Evolutionary conservation across 2,888 invertebrate species (phyloP).

Genomic region (Fissipunctia ypsillon): DNA sequence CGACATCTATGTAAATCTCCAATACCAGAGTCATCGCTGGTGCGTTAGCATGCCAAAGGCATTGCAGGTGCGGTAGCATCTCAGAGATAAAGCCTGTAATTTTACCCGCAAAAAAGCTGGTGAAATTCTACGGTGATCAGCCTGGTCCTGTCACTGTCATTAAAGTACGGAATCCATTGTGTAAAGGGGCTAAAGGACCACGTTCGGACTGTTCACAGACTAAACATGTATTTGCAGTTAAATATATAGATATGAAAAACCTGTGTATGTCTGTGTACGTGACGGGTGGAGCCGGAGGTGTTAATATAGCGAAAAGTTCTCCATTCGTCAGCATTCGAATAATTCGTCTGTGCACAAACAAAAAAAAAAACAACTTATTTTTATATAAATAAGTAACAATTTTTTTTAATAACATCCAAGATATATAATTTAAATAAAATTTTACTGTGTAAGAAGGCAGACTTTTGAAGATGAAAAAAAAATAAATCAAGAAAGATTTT

Average conservation of each 20-base stretch:
- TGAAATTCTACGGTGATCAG: conserved; percentile 11
- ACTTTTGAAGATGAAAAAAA: no score
- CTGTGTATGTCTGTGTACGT: conserved; percentile 76
- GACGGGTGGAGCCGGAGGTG: conserved; percentile 78
- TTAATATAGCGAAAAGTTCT: conserved; percentile 75
- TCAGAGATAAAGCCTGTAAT: no score
- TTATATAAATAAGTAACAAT: conserved; percentile 11
- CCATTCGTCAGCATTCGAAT: conserved; percentile 85
- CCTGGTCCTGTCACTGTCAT: neutral
- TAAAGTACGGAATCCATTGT: neutral
- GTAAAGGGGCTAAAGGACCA: conserved; percentile 14
- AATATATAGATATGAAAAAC: conserved; percentile 71
- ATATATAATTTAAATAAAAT: conserved; percentile 3
- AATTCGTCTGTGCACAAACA: conserved; percentile 87
- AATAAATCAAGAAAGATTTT: neutral
- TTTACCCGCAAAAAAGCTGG: conserved; percentile 4
- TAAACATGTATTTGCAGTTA: conserved; percentile 28
- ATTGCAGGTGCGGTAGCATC: no score
- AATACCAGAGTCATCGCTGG: neutral
- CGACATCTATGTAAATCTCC: no score
- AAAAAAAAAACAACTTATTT: conserved; percentile 67
- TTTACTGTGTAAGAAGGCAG: neutral
- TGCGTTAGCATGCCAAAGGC: neutral
- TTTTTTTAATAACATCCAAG: neutral
- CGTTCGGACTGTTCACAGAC: conserved; percentile 41